A percentile compares a stretch with the other conserved stretches of the same genome.
These are phyloP conservation scores for Spheniscus mendiculus DNA, from an alignment of 2,113 vertebrate genomes.

Conservation along the genomic window DNA sequence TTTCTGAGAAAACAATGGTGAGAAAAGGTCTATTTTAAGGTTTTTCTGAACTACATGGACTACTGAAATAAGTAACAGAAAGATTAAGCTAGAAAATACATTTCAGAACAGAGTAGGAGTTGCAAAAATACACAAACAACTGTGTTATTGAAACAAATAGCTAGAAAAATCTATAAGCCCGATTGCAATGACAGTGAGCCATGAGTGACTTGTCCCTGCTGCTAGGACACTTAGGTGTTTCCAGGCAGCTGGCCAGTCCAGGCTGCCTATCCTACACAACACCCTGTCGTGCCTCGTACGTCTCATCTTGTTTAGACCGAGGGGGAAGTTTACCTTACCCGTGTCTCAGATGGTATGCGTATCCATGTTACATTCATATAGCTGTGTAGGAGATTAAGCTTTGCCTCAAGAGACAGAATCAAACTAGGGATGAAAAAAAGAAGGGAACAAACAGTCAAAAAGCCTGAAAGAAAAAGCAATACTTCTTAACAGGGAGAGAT, in stretches of 20 bases:
- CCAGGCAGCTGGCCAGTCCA: neutral
- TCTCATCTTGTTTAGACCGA: neutral
- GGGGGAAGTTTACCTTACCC: conserved; percentile 85
- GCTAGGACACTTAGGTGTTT: neutral
- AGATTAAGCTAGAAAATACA: neutral
- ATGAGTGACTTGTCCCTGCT: neutral
- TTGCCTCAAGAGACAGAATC: conserved; percentile 97
- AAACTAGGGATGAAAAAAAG: conserved; percentile 79
- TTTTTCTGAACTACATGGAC: neutral
- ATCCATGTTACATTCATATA: conserved; percentile 99
- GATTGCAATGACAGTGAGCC: neutral
- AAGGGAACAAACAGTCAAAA: conserved; percentile 13
- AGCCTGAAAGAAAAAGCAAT: neutral
- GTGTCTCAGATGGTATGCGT: conserved; percentile 96
- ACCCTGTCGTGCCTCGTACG: neutral
- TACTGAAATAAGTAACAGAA: neutral
- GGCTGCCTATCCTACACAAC: neutral
- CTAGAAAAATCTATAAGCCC: neutral
- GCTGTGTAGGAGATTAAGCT: conserved; percentile 97
- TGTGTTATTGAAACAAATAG: neutral
- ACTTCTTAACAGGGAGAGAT: neutral
- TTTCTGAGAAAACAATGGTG: neutral
- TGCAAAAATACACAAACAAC: neutral
- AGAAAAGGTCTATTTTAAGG: neutral
- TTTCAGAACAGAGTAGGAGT: neutral